These are phyloP conservation scores for Elaeidobius kamerunicus DNA, from an alignment of 2,888 invertebrate species.

Conservation along the genomic window DNA sequence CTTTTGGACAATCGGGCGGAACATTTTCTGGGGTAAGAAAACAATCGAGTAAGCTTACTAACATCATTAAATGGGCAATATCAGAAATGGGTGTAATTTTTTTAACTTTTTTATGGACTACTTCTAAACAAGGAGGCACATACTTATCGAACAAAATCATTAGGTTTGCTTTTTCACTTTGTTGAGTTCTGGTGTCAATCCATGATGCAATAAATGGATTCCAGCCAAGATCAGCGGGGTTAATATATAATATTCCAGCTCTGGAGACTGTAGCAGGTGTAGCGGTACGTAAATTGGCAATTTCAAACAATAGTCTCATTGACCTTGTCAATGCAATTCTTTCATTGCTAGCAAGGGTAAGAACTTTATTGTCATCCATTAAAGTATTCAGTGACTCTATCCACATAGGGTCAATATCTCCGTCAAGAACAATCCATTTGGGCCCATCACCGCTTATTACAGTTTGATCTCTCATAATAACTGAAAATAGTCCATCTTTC, in stretches of 20 bases:
- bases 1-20: constrained; percentile 87
- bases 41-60: constrained; percentile 83
- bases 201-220: constrained; percentile 89
- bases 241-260: constrained; percentile 92
- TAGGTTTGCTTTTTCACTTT: constrained; percentile 74
- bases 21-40: constrained; percentile 77
- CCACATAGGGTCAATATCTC: constrained; percentile 98
- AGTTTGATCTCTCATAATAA: constrained; percentile 90
- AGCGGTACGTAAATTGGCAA: constrained; percentile 83
- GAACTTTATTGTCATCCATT: constrained; percentile 96
- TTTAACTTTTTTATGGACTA: constrained; percentile 71
- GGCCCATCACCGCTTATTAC: constrained; percentile 82
- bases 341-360: constrained; percentile 93
- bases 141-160: constrained; percentile 91
- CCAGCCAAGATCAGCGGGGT: constrained; percentile 93
- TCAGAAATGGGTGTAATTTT: constrained; percentile 89
- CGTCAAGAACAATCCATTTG: constrained; percentile 94
- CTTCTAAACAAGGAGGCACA: constrained; percentile 79
- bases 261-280: constrained; percentile 95
- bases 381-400: constrained; percentile 94
- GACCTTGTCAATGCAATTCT: constrained; percentile 84
- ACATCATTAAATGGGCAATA: constrained; percentile 83
- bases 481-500: constrained; percentile 67
- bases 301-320: constrained; percentile 93
- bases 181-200: constrained; percentile 73